Evolutionary conservation across 1,140 invertebrate genomes (phyloP).

Genomic region (Diploscapter pachys): DNA sequence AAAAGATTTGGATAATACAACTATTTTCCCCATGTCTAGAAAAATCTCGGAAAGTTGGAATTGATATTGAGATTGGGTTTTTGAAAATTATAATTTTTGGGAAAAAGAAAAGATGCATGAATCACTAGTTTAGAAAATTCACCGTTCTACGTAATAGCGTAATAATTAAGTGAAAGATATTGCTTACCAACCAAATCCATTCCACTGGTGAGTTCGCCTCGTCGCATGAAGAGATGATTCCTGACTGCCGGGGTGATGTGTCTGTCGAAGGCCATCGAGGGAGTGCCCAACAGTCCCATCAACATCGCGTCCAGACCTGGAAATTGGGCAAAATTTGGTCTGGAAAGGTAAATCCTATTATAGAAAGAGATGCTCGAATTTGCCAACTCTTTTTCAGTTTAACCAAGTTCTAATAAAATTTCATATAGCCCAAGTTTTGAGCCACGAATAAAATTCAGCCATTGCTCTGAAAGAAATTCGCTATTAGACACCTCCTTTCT

Average conservation of each 20-base stretch:
- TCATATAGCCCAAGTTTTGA: not conserved
- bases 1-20: too few species aligned
- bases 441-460: not conserved
- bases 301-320: conserved; percentile 52
- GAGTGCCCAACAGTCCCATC: conserved; percentile 52
- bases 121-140: too few species aligned
- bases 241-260: conserved; percentile 55
- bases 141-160: too few species aligned
- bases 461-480: conserved; percentile 62
- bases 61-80: too few species aligned
- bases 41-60: too few species aligned
- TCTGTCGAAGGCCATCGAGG: conserved; percentile 57
- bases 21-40: too few species aligned
- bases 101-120: too few species aligned
- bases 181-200: conserved; percentile 65
- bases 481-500: conserved; percentile 59
- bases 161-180: too few species aligned
- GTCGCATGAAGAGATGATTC: conserved; percentile 53
- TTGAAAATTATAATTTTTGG: too few species aligned
- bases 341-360: conserved; percentile 5
- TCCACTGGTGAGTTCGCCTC: conserved; percentile 62
- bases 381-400: not conserved
- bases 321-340: conserved; percentile 24
- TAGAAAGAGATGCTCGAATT: too few species aligned
- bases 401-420: not conserved